These are phyloP conservation scores for Pocillopora damicornis DNA, from an alignment of 64 coral and sea anemone species.

Conservation along the genomic window DNA sequence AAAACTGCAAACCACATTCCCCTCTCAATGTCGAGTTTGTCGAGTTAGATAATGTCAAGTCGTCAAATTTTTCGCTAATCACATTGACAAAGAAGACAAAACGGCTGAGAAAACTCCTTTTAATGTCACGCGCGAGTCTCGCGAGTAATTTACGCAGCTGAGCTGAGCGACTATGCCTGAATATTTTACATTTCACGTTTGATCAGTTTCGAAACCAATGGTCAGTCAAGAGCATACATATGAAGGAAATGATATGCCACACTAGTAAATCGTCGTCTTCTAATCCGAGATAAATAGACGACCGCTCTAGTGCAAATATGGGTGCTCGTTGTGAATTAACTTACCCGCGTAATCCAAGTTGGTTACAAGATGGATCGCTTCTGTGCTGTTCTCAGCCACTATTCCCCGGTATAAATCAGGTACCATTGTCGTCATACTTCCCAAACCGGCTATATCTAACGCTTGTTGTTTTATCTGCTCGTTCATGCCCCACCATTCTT, in stretches of 20 bases:
- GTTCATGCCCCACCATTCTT: constrained; percentile 99
- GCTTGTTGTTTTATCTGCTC: constrained; percentile 91
- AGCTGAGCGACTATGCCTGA: background rate
- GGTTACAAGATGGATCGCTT: constrained; percentile 6
- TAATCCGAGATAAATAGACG: too few species aligned
- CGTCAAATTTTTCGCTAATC: too few species aligned
- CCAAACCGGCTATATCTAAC: constrained; percentile 56
- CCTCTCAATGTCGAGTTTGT: too few species aligned
- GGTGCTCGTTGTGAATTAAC: background rate
- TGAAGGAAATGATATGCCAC: too few species aligned
- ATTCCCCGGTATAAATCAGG: constrained; percentile 85
- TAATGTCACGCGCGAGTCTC: background rate
- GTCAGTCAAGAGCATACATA: too few species aligned
- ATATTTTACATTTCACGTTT: background rate
- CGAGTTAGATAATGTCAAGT: too few species aligned
- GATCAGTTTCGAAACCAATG: background rate
- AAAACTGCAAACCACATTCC: too few species aligned
- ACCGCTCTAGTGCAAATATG: background rate
- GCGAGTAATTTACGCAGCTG: background rate
- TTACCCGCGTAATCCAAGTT: constrained; percentile 44
- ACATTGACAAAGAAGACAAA: too few species aligned
- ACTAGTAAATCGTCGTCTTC: too few species aligned
- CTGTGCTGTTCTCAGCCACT: constrained; percentile 54
- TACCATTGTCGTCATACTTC: constrained; percentile 79
- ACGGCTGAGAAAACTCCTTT: too few species aligned